Base-by-base conservation (phyloP, 2,113 vertebrate species). In the Eurystomus gularis region DNA sequence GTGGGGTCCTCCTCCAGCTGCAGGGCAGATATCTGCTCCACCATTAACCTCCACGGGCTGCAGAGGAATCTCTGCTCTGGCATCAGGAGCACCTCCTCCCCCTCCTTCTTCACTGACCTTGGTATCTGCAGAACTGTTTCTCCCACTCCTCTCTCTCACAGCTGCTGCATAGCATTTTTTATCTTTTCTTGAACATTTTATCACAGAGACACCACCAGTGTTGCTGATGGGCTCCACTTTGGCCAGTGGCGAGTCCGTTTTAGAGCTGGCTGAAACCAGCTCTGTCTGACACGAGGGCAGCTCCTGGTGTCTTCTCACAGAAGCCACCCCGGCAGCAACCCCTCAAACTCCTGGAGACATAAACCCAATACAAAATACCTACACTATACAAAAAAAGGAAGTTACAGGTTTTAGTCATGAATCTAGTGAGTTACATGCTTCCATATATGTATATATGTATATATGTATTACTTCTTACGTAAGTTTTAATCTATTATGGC, bases 1-100 rank as follows among this genome's bases (percentile, higher is more conserved):
- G 0, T 18, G 9, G 33, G 7, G 6, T 35, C 9, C 44, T n/a
- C 39, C 61, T 8, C 1, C 15, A 21, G 15, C 75, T 48, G 5
- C 37, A 28, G n/a, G 58, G 52, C 11, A 35, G 57, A 60, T 23
- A 35, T 23, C 33, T 35, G 58, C 33, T 60, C 20, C 21, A 60
- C 12, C 12, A 21, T 58, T n/a, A 23, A 58, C 18, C 57, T n/a
- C 25, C 62, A 65, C 0, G 1, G 35, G 31, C 65, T 55, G 44
- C 33, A 66, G 28, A 42, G 39, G 13, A 80, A 49, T 9, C n/a
- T 81, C 44, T 54, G 76, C 58, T 61, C 33, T 0, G 0, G 9
- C 5, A 9, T n/a, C 71, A 79, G 86, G 6, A 82, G 26, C 19
- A 69, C 2, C 28, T 71, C 39, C 25, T 84, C 7, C 25, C 12